These are phyloP conservation scores for Macroglossus sobrinus DNA, from an alignment of 2,113 vertebrate species.

Conservation along the genomic window DNA sequence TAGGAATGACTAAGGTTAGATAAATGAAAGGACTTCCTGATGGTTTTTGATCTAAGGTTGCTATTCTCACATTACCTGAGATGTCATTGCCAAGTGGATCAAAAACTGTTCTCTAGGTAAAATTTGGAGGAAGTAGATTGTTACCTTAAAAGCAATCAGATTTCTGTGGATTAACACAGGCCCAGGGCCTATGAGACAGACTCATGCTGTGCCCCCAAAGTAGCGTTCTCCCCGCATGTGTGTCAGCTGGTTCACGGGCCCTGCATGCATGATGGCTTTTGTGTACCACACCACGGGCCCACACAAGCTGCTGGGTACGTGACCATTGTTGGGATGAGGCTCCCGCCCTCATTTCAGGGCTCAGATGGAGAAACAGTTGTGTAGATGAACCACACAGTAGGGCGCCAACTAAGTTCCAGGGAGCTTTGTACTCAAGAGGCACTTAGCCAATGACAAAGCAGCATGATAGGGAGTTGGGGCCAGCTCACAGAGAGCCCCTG, in stretches of 20 bases:
- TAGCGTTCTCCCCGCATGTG: not conserved
- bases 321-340: not conserved
- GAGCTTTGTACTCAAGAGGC: not conserved
- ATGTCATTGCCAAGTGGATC: not conserved
- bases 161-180: not conserved
- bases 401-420: not conserved
- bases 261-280: rapidly evolving
- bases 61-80: not conserved
- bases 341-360: not conserved
- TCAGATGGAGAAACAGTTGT: not conserved
- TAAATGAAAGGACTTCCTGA: not conserved
- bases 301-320: rapidly evolving
- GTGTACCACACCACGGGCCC: not conserved
- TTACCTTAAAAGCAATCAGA: not conserved
- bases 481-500: not conserved
- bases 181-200: not conserved
- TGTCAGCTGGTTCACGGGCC: not conserved
- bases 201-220: not conserved
- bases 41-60: not conserved
- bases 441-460: not conserved
- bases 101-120: not conserved
- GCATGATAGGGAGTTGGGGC: rapidly evolving
- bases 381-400: not conserved
- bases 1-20: not conserved
- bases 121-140: not conserved